These are phyloP conservation scores for Synergus gifuensis DNA, from an alignment of 2,888 invertebrate genomes.

Conservation along the genomic window DNA sequence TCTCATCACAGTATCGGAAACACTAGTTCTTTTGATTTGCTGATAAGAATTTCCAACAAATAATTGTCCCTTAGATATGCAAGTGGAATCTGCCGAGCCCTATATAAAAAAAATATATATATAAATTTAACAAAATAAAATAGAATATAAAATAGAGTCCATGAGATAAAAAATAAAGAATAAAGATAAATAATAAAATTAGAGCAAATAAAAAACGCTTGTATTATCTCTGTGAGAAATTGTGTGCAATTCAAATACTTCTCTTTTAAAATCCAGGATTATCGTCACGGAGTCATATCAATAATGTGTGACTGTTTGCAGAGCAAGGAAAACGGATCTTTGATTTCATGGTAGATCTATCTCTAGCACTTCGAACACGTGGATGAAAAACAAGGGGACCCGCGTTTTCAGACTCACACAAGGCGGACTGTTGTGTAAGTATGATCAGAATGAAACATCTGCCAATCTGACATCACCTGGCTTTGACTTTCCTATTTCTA, in stretches of 20 bases:
- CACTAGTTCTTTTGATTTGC: neutral
- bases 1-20: neutral
- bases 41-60: constrained; percentile 1
- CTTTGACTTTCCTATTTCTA: constrained; percentile 68
- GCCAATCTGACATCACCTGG: constrained; percentile 73
- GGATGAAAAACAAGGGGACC: constrained; percentile 54
- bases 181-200: neutral
- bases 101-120: neutral
- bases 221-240: neutral
- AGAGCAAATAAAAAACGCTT: neutral
- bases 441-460: constrained; percentile 68
- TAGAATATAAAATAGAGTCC: neutral
- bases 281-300: neutral
- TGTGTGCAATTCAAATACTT: constrained; percentile 45
- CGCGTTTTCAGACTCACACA: constrained; percentile 50
- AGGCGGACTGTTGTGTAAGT: constrained; percentile 58
- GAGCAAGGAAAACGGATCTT: constrained; percentile 9
- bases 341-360: constrained; percentile 47
- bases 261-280: constrained; percentile 1
- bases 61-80: neutral
- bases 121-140: neutral
- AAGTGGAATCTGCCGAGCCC: neutral
- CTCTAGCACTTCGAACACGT: constrained; percentile 45
- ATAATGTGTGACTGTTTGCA: constrained; percentile 8
- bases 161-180: neutral